Evolutionary conservation across 1,140 invertebrate genomes (phyloP), one percentile per base, ranked within the genome.

Genomic region (Aphis gossypii): DNA sequence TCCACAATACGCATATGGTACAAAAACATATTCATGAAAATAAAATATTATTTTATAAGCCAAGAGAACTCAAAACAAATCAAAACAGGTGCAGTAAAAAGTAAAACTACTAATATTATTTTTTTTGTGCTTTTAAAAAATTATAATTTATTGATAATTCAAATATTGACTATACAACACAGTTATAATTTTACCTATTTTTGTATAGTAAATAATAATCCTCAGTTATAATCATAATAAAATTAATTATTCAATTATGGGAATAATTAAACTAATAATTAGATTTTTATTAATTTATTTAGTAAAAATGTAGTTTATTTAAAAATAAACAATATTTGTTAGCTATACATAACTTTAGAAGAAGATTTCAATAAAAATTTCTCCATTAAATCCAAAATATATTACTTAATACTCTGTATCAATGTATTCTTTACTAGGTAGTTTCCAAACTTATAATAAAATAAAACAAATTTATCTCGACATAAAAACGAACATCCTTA

Each of bases 81-180:
- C 84, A 48, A n/a, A 86, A 86, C 84, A 86, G 84, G 84, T 86
- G 84, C 30, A 86, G 5, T 86, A 46, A 86, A 46, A 84, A 84
- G 23, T 76, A 76, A 76, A 18, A n/a, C 14, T 76, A 76, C 30
- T n/a, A 76, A 76, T 30, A 76, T 76, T n/a, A 18, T n/a, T 76
- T 76, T 68, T 76, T 84, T 21, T 23, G 41, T 41, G 9, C 46
- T 30, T 44, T n/a, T 46, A 25, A 46, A 30, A 46, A 46, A 46
- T 46, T 46, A 48, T 30, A 46, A 86, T 86, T 86, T 86, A 86
- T 46, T 86, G 14, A 86, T 46, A 86, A 86, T n/a, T n/a, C n/a
- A n/a, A n/a, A n/a, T n/a, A n/a, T 44, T 60, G 25, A 30, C 11
- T n/a, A 76, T 35, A n/a, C 14, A 14, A 76, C 14, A n/a, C 60